Evolutionary conservation across 2,888 invertebrate genomes (phyloP), one percentile per base, ranked within the genome.

Genomic region (Thereva unica): DNA sequence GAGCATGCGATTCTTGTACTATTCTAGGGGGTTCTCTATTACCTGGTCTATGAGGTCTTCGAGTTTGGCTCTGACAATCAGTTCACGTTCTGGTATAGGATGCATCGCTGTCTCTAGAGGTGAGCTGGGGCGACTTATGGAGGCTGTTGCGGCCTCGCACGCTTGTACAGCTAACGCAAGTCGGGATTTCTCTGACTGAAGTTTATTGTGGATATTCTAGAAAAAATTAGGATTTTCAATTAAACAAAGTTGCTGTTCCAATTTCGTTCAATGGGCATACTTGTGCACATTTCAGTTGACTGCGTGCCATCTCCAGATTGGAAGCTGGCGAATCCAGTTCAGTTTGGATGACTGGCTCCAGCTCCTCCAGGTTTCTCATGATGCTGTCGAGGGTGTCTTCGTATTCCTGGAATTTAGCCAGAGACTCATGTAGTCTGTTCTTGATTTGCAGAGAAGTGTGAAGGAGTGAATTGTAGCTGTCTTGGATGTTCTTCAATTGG

Each of bases 21-120:
- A 23, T 23, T 23, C 23, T 23, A 23, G 23, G 23, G 23, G 23
- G 23, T 23, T 23, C 23, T 23, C 23, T 42, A 74, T 72, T 86
- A 93, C 93, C 89, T 95, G 93, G 81, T 95, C 94, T 75, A 95
- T 93, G 75, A 94, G 87, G 83, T 96, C 95, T 80, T 96, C 94
- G 0, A 96, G 84, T 61, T 92, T 85, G 0, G 91, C 90, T 71
- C 95, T 85, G 66, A 94, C 93, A 78, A 89, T 87, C 6, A 94
- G 84, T 80, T 96, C 96, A 67, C 89, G 85, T 67, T 91, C 89
- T 7, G 95, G 94, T 71, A 94, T 87, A 10, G 93, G 92, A 69
- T 93, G 89, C 54, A 93, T 90, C 9, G 92, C 88, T 0, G 89
- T 87, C 78, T 95, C 95, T 63, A 93, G 87, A 0, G 95, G 95